Evolutionary conservation across 2,888 invertebrate species (phyloP).

Genomic region (Ectemnius continuus): DNA sequence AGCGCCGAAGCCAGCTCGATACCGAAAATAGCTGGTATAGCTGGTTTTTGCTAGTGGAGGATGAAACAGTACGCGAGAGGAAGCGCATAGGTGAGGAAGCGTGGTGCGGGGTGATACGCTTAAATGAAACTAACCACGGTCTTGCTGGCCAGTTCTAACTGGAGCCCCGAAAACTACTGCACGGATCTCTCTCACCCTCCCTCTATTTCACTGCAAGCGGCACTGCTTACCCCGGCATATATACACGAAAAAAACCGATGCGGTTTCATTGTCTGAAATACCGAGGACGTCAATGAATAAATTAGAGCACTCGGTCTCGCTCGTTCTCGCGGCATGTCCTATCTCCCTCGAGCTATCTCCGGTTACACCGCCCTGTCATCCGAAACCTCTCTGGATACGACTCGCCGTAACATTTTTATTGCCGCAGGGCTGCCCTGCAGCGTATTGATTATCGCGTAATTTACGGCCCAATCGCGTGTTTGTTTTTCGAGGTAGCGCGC

Average conservation of each 20-base stretch:
- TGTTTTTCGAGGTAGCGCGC: background rate
- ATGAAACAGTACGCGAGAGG: too few relatives aligned
- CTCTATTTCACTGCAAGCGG: conserved; percentile 20
- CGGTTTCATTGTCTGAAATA: conserved; percentile 61
- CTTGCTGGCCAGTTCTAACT: conserved; percentile 3
- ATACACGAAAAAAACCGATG: conserved; percentile 55
- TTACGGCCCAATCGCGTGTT: background rate
- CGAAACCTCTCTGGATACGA: conserved; percentile 8
- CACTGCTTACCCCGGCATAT: conserved; percentile 41
- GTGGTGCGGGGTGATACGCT: conserved; percentile 42
- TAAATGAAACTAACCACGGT: conserved; percentile 53
- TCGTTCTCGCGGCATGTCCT: background rate
- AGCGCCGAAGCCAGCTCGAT: conserved; percentile 54
- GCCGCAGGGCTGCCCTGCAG: background rate
- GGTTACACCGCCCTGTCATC: background rate
- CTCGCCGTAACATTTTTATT: conserved; percentile 10
- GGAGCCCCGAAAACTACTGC: conserved; percentile 5
- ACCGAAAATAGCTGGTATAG: conserved; percentile 9
- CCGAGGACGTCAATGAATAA: conserved; percentile 62
- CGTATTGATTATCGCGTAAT: conserved; percentile 10
- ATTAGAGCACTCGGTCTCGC: conserved; percentile 48
- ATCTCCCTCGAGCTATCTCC: background rate
- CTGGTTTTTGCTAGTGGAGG: too few relatives aligned
- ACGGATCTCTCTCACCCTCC: conserved; percentile 18
- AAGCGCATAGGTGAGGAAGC: conserved; percentile 1